Base-by-base conservation (phyloP, 2,113 vertebrate species). In the Ceyx melanurus region DNA sequence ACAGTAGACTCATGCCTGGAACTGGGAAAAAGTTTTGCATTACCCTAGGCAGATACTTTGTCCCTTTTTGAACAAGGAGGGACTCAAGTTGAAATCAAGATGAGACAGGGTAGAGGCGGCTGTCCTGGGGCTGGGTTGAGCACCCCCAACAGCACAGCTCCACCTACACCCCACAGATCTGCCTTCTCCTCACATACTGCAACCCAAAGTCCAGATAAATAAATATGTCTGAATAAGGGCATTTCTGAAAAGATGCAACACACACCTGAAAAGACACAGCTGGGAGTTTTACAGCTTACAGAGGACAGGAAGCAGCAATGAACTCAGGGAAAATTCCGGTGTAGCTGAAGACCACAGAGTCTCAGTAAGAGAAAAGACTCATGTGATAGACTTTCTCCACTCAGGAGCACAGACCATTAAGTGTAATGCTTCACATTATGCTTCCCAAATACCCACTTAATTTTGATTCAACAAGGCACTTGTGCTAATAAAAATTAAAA, bases 401-500 rank as follows among this genome's bases (percentile, higher is more conserved):
- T 71, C 88, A 71, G 73, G 35, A 96, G 18, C 45, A 91, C 82
- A 93, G 65, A 57, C 82, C 87, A 84, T 93, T 92, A 96, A 84
- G 88, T 62, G 75, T 78, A 95, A 93, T 86, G 89, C 58, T 91
- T 81, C 91, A 65, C 89, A 90, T 96, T 93, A 95, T 62, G 82
- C 89, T 91, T 93, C 89, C 90, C 89, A 93, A 96, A 96, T 90
- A 94, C 21, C 57, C 76, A 93, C 76, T 94, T 93, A 83, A 95
- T 92, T 94, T 89, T 80, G 66, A 95, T 96, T 96, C 91, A 97
- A 96, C 89, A 88, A 96, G 94, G 71, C 82, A 87, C 79, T 89
- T 76, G 33, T 46, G 72, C 81, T 95, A 95, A 95, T 92, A 96
- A 95, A 95, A 97, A 93, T 96, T 94, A 96, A 91, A 97, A 72